Base-by-base conservation (phyloP, 2,888 invertebrate species). In the Orthonychiurus folsomi region DNA sequence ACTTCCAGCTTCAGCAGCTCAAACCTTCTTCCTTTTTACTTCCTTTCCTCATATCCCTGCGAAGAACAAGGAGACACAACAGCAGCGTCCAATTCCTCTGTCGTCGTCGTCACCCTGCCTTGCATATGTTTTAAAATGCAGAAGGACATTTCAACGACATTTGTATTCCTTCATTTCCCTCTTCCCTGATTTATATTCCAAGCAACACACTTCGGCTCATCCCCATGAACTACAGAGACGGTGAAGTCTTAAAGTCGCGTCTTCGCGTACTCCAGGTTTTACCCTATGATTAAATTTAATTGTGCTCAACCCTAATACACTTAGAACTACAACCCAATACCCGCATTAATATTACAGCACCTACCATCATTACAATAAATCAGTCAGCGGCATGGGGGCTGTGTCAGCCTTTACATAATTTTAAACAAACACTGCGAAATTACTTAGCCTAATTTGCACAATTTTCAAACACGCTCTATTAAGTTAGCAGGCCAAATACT, bases 131-230 rank as follows among this genome's bases (percentile, higher is more conserved):
- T 37, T 37, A 37, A 37, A 37, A 37, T 37, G 37, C 5, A 37
- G 37, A 37, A 37, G 37, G 37, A 37, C 37, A 37, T 37, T 37
- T 37, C 37, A 37, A 37, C 37, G 37, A 37, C 37, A 37, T 37
- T 37, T 37, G 37, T 37, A 37, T 37, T 37, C 37, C 37, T 37
- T 37, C 37, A 5, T 37, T 37, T 37, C 9, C 5, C 37, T 37
- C 37, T 9, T 9, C 9, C 37, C 37, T 37, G 37, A 37, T 37
- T 37, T 37, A 37, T 37, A 37, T 37, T 37, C 37, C 5, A 37
- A 5, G 15, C 37, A 37, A 37, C 37, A 37, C 15, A 37, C 37
- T 37, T 37, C 15, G 37, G 15, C 37, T 37, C 37, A 15, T 37
- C 37, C 5, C 37, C 37, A 37, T 37, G 9, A 37, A 5, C 37